Conservation (phyloP, 2,888 invertebrate genomes). For the Cyclophora punctaria region DNA sequence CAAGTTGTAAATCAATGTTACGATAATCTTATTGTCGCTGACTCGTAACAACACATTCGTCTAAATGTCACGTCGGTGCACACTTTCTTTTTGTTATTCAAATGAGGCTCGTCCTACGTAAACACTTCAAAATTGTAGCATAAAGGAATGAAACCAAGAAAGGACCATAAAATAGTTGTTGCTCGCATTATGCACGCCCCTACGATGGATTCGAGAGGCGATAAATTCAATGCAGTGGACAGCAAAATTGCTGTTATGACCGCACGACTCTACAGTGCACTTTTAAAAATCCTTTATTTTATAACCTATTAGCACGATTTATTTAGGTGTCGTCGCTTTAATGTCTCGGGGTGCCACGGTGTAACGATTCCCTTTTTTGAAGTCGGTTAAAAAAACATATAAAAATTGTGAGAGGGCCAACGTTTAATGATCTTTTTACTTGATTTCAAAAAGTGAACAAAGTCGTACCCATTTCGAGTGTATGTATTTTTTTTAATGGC, state of each 20-base stretch:
- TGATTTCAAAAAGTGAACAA: too few relatives aligned
- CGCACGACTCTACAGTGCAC: conserved; percentile 50
- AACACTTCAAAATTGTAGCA: conserved; percentile 40
- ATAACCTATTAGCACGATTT: conserved; percentile 45
- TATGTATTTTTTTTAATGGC: too few relatives aligned
- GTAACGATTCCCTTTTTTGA: too few relatives aligned
- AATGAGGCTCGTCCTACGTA: conserved; percentile 20
- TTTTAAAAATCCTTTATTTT: conserved; percentile 47
- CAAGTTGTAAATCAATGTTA: too few relatives aligned
- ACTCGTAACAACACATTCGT: conserved; percentile 8
- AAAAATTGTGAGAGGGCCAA: too few relatives aligned
- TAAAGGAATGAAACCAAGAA: conserved; percentile 44
- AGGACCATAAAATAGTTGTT: conserved; percentile 63
- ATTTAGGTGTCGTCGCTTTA: conserved; percentile 35
- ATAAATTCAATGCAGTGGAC: conserved; percentile 70
- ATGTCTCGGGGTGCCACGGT: too few relatives aligned
- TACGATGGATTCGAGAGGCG: conserved; percentile 62
- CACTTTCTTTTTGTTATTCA: conserved; percentile 6
- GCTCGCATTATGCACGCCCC: conserved; percentile 68
- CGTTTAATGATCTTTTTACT: too few relatives aligned
- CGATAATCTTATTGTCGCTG: too few relatives aligned
- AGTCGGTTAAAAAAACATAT: too few relatives aligned
- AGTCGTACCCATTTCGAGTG: too few relatives aligned
- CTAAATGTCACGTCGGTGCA: conserved; percentile 4
- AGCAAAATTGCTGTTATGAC: conserved; percentile 72